Base-by-base conservation (phyloP, 2,888 invertebrate species). In the Diplolepis rosae region DNA sequence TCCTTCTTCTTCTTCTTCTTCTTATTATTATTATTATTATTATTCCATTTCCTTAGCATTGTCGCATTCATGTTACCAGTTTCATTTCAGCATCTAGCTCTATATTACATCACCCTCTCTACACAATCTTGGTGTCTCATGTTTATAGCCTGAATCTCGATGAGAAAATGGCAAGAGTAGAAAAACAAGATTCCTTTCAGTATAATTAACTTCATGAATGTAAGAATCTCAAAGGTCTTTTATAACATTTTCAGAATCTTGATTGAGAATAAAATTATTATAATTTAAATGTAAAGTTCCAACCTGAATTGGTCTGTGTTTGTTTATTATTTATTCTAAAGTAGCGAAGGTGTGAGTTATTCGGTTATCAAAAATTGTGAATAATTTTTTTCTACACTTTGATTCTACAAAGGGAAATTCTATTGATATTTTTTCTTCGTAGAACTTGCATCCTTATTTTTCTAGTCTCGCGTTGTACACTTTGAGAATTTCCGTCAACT, bases 1-100 rank as follows among this genome's bases (percentile, higher is more conserved):
- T n/a, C 24, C 22, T 35, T 15, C 22, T 27, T 28, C 9, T 56
- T n/a, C 76, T 76, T 72, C 69, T 75, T 75, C 76, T 70, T 73
- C 67, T 67, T 70, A 42, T 51, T 71, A 69, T 74, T 74, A 68
- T 74, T 71, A 56, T 68, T 65, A 27, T 45, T 52, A 68, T 71
- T 71, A 66, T 69, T 68, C 65, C 71, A 68, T 68, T 65, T 70
- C 7, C 30, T 45, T 51, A 18, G 22, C 24, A 24, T 30, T 35
- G 35, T 45, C 15, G 61, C 24, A 54, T 15, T 54, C 30, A 30
- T 15, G 42, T 27, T 71, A n/a, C n/a, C n/a, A n/a, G 67, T 67
- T 73, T 73, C 73, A 73, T 77, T 74, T 73, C 52, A 70, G 15
- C 42, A n/a, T 65, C 27, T 15, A 24, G 32, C 50, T 65, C 65